These are phyloP conservation scores for Porites australiensis DNA, from an alignment of 64 coral and sea anemone genomes.

Conservation along the genomic window DNA sequence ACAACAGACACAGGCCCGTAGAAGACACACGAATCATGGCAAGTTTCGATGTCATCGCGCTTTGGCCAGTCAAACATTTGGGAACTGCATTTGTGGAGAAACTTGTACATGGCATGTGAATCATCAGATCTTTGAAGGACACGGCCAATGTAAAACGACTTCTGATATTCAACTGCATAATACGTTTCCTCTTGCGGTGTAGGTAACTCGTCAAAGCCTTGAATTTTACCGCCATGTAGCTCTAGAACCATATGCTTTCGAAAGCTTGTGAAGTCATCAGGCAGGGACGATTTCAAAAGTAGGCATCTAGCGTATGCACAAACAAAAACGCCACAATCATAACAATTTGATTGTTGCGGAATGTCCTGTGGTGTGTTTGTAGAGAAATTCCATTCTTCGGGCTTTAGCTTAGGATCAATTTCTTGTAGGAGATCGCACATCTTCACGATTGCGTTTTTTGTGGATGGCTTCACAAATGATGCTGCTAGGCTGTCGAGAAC, in stretches of 20 bases:
- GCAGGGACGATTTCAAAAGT: slow-evolving; percentile 8
- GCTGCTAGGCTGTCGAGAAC: slow-evolving; percentile 44
- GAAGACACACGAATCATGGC: slow-evolving; percentile 30
- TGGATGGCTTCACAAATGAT: slow-evolving; percentile 55
- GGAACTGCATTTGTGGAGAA: slow-evolving; percentile 44
- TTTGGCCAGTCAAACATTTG: slow-evolving; percentile 30
- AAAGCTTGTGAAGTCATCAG: background rate
- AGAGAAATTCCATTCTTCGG: slow-evolving; percentile 20
- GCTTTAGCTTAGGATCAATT: slow-evolving; percentile 29
- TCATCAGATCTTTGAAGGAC: slow-evolving; percentile 17
- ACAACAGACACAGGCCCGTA: slow-evolving; percentile 29
- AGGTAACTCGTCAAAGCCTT: too few species aligned
- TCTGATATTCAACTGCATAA: slow-evolving; percentile 58
- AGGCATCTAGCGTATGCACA: slow-evolving; percentile 57
- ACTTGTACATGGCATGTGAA: slow-evolving; percentile 38
- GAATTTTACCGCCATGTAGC: background rate
- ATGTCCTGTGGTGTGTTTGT: slow-evolving; percentile 27
- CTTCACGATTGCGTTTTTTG: background rate
- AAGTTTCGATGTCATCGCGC: slow-evolving; percentile 39
- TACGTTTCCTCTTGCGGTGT: too few species aligned
- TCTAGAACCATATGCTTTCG: background rate
- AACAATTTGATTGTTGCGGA: slow-evolving; percentile 59
- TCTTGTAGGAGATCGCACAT: slow-evolving; percentile 49
- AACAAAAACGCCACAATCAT: too few species aligned
- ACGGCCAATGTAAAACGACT: slow-evolving; percentile 63